A percentile compares a stretch with the other conserved stretches of the same genome.
These are phyloP conservation scores for Nephrocerus scutellatus DNA, from an alignment of 2,888 invertebrate genomes.

Conservation along the genomic window DNA sequence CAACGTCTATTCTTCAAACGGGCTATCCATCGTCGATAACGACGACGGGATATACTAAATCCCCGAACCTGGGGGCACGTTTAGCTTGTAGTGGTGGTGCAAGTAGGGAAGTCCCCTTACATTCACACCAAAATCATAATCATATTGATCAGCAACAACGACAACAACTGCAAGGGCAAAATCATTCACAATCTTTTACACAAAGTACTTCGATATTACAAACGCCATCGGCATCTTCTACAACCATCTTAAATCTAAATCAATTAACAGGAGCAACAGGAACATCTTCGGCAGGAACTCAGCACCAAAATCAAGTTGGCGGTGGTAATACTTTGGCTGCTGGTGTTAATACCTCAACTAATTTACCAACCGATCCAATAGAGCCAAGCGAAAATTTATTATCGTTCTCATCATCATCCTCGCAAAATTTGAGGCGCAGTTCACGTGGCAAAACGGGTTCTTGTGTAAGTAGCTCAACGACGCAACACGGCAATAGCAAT, in stretches of 20 bases:
- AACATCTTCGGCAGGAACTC: slow-evolving; percentile 14
- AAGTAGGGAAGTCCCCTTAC: slow-evolving; percentile 26
- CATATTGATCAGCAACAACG: slow-evolving; percentile 26
- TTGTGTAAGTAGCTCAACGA: slow-evolving; percentile 45
- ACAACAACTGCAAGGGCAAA: slow-evolving; percentile 32
- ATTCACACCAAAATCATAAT: slow-evolving; percentile 26
- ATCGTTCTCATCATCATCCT: slow-evolving; percentile 32
- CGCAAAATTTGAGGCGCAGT: slow-evolving; percentile 43
- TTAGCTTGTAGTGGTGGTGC: slow-evolving; percentile 36
- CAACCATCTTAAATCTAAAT: slow-evolving; percentile 52
- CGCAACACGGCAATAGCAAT: slow-evolving; percentile 36
- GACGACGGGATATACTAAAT: slow-evolving; percentile 42
- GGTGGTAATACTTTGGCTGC: too few species aligned
- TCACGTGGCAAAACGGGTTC: slow-evolving; percentile 49
- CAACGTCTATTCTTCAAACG: slow-evolving; percentile 21
- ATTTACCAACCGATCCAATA: too few species aligned
- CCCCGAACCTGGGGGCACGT: slow-evolving; percentile 45
- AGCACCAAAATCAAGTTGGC: slow-evolving; percentile 6
- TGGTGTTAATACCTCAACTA: too few species aligned
- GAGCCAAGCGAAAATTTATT: too few species aligned
- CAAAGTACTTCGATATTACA: too few species aligned
- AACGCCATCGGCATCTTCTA: slow-evolving; percentile 34
- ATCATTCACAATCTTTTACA: too few species aligned
- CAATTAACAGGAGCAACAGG: slow-evolving; percentile 30
- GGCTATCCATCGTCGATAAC: slow-evolving; percentile 31